Evolutionary conservation across 2,888 invertebrate genomes (phyloP).

Genomic region (Pristionchus arcanus): DNA sequence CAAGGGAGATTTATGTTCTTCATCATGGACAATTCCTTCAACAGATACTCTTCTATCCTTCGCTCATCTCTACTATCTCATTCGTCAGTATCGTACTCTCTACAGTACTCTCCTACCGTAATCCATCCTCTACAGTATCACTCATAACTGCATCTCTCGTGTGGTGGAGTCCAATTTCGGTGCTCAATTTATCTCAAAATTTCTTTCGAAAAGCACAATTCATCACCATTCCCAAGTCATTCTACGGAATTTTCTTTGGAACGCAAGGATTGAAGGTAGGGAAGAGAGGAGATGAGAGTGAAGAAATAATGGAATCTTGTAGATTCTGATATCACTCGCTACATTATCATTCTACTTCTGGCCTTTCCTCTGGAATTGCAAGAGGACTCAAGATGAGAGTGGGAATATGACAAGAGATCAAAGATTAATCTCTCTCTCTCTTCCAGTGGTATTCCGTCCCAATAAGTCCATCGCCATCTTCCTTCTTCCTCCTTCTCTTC

Average conservation of each 20-base stretch:
- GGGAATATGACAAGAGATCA: background rate
- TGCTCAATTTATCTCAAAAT: background rate
- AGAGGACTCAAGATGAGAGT: background rate
- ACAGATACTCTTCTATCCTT: background rate
- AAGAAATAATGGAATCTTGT: background rate
- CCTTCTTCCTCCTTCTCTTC: slow-evolving; percentile 42
- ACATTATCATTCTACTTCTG: background rate
- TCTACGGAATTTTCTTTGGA: slow-evolving; percentile 14
- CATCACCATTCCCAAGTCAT: background rate
- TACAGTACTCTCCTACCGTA: background rate
- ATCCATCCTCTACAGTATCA: background rate
- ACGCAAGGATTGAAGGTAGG: slow-evolving; percentile 5
- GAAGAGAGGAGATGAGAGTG: background rate
- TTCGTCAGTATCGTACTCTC: background rate
- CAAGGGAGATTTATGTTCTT: slow-evolving; percentile 6
- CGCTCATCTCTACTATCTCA: slow-evolving; percentile 13
- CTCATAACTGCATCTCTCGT: slow-evolving; percentile 10
- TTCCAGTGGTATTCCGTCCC: slow-evolving; percentile 10
- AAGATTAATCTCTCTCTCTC: background rate
- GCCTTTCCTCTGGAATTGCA: slow-evolving; percentile 19
- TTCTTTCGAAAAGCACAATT: slow-evolving; percentile 14
- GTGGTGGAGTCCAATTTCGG: slow-evolving; percentile 43
- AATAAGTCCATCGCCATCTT: background rate
- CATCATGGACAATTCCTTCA: background rate
- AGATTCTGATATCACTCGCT: background rate